These are phyloP conservation scores for Dallia pectoralis DNA, from an alignment of 2,797 vertebrate genomes.

Conservation along the genomic window DNA sequence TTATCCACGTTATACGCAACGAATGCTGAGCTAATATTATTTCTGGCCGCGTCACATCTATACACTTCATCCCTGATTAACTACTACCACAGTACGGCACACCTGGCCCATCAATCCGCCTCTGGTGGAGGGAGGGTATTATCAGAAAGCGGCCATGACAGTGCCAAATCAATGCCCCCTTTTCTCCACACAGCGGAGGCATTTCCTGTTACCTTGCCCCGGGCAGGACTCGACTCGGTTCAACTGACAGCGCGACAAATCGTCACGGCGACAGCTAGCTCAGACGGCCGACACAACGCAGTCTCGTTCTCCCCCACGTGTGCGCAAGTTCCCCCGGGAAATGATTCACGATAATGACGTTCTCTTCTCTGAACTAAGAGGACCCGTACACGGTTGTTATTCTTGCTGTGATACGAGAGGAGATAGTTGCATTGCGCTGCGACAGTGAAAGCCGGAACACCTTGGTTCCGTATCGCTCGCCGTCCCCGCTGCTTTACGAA, in stretches of 20 bases:
- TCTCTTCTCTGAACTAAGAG: not conserved
- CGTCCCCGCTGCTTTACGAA: conserved; percentile 1
- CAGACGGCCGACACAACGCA: conserved; percentile 18
- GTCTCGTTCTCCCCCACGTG: conserved; percentile 16
- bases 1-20: not conserved
- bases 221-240: conserved; percentile 22
- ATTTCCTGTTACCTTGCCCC: conserved; percentile 27
- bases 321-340: not conserved
- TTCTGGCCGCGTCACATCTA: not conserved
- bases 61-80: not conserved
- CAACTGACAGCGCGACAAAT: conserved; percentile 29
- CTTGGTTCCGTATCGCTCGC: not conserved
- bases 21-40: not conserved
- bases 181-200: conserved; percentile 3
- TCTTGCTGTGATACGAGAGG: conserved; percentile 8
- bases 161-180: conserved; percentile 19
- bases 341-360: not conserved
- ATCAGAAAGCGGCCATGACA: conserved; percentile 14
- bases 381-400: not conserved
- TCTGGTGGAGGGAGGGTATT: not conserved
- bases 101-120: not conserved
- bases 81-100: not conserved
- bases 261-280: conserved; percentile 12
- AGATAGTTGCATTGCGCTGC: not conserved
- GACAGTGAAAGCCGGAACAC: not conserved